Conservation (phyloP, 2,113 vertebrate genomes). For the Vireo altiloquus region DNA sequence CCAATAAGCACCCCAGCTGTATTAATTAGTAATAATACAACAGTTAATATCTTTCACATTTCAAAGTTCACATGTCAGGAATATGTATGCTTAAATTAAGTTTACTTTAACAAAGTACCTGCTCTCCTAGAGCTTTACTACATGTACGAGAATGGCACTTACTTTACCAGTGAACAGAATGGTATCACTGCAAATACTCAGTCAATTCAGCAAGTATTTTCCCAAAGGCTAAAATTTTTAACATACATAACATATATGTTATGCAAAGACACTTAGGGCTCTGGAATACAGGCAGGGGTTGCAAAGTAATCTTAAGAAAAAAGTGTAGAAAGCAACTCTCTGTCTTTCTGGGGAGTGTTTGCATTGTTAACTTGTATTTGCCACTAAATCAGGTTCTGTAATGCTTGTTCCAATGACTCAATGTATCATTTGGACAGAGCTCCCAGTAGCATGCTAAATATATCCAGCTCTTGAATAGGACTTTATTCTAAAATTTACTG, state of each 20-base stretch:
- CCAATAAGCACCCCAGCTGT: background rate
- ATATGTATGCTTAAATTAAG: background rate
- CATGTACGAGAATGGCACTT: background rate
- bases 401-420: background rate
- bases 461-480: background rate
- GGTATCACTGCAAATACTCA: background rate
- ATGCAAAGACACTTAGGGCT: background rate
- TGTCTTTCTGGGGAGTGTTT: background rate
- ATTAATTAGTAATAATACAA: background rate
- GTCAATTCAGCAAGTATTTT: background rate
- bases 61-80: background rate
- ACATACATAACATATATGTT: background rate
- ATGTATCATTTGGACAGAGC: slow-evolving; percentile 11
- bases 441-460: slow-evolving; percentile 22
- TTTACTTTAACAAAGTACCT: background rate
- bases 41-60: background rate
- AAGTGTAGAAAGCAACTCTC: background rate
- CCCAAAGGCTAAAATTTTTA: background rate
- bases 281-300: background rate
- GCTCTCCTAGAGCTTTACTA: background rate
- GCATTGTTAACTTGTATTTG: background rate
- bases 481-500: slow-evolving; percentile 8
- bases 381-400: slow-evolving; percentile 4
- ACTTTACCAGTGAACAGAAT: background rate
- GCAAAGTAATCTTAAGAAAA: background rate